Base-by-base conservation (phyloP, 2,113 vertebrate genomes). In the Archocentrus centrarchus region DNA sequence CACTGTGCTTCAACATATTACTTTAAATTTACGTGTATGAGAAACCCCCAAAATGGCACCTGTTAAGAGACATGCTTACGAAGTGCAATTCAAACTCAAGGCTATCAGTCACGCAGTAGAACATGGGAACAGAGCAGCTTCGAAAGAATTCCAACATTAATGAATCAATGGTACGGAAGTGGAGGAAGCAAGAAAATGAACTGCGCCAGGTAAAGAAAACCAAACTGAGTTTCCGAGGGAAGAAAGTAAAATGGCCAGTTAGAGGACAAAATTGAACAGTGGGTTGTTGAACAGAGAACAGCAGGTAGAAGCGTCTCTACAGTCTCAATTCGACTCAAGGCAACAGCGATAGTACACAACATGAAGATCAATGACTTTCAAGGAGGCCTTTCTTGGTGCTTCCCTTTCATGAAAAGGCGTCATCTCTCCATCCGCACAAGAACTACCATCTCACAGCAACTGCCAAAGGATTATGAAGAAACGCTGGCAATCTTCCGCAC, bases 121-220 rank as follows among this genome's bases (percentile, higher is more conserved):
- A 89, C 27, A 89, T 68, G 79, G 85, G 24, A 89, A 87, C 17
- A 81, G 82, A 91, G 81, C 66, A 86, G 82, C 70, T 17, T 87
- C 79, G 24, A 88, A 70, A 82, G 62, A 87, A 89, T 88, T 90
- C 39, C n/a, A 82, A 81, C 59, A 87, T 87, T 20, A 86, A 88
- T 61, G 68, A 90, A 86, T 82, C 79, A 41, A 73, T 70, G 4
- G 62, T 82, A 6, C 8, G 3, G 66, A 80, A 80, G 41, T 89
- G 83, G 59, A 85, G 61, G 55, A 77, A 86, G 44, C 82, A 85
- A 75, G 22, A 84, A 77, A 14, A 78, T 39, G 75, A 84, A 14
- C 66, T 86, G 50, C 59, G 15, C 37, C 77, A 84, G 84, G 87
- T 81, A 59, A 81, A 77, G 59, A 90, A 85, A 75, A 90, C 85